Evolutionary conservation across 2,113 vertebrate genomes (phyloP).

Genomic region (Felis chaus): DNA sequence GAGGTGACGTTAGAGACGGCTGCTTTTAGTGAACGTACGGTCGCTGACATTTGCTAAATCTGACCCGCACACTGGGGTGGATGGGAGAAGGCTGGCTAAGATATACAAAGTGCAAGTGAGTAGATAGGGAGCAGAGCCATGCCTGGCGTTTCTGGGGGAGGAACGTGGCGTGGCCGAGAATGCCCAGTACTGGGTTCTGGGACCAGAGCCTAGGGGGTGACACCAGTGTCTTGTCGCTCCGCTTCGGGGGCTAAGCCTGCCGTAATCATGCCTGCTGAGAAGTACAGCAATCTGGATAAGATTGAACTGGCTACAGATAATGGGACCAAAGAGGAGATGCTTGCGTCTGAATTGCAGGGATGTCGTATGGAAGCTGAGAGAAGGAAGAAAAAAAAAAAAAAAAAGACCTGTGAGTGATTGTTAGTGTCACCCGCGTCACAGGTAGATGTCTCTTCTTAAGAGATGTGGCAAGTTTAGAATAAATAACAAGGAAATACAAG

Average conservation of each 20-base stretch:
- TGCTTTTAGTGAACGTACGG: not conserved
- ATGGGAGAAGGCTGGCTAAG: not conserved
- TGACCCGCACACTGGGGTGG: not conserved
- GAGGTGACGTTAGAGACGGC: not conserved
- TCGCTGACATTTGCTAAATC: not conserved
- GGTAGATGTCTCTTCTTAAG: not conserved
- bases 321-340: not conserved
- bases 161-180: rapidly evolving
- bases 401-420: not conserved
- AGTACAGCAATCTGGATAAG: not conserved
- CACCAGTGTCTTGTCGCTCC: rapidly evolving
- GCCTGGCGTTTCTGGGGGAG: rapidly evolving
- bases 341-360: not conserved
- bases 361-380: not conserved
- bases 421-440: not conserved
- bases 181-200: not conserved
- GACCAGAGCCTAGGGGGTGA: rapidly evolving
- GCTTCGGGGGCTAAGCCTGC: not conserved
- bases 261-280: not conserved
- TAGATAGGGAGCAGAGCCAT: not conserved
- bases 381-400: not conserved
- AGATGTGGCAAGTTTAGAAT: not conserved
- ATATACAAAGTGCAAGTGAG: not conserved
- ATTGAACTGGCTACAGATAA: not conserved
- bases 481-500: not conserved